Base-by-base conservation (phyloP, 2,797 vertebrate species). In the Acomys russatus region DNA sequence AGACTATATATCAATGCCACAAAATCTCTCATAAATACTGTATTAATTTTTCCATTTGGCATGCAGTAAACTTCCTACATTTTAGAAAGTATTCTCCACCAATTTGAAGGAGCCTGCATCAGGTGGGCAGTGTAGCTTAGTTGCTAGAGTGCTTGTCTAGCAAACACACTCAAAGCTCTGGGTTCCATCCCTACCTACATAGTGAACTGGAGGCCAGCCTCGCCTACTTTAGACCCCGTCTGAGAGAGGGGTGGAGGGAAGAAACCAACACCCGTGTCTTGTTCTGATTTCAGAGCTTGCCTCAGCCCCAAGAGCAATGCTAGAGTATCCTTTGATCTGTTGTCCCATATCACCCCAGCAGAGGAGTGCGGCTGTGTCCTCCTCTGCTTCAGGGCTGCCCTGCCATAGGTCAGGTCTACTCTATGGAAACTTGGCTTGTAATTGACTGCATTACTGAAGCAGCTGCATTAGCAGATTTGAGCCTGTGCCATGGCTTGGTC, bases 321-420 rank as follows among this genome's bases (percentile, higher is more conserved):
- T 22, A 11, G 73, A n/a, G 23, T 44, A 15, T 30, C 89, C 77
- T 22, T 30, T 35, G 17, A 15, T 25, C 30, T 63, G 30, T 73
- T 28, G 59, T 23, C 33, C 0, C 25, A 12, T 30, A 0, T 6
- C 0, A 1, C 25, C 30, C 25, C 61, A 3, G 59, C 20, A 76
- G 76, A 80, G 86, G 33, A 88, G 2, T 12, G 33, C 59, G 44
- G 64, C 71, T 23, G n/a, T 79, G 79, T 51, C 54, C 56, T 51
- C 54, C 56, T 18, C 71, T 49, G 17, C 89, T 78, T 84, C n/a
- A 25, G 22, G 80, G 54, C 63, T 44, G 25, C 38, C 77, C 59
- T 44, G 2, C 82, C 83, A 91, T 56, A 71, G 83, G 64, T 54
- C 0, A 1, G 15, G 30, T 74, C 76, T 17, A 30, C 38, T 92